Evolutionary conservation across 2,797 vertebrate species (phyloP).

Genomic region (Periophthalmus magnuspinnatus): DNA sequence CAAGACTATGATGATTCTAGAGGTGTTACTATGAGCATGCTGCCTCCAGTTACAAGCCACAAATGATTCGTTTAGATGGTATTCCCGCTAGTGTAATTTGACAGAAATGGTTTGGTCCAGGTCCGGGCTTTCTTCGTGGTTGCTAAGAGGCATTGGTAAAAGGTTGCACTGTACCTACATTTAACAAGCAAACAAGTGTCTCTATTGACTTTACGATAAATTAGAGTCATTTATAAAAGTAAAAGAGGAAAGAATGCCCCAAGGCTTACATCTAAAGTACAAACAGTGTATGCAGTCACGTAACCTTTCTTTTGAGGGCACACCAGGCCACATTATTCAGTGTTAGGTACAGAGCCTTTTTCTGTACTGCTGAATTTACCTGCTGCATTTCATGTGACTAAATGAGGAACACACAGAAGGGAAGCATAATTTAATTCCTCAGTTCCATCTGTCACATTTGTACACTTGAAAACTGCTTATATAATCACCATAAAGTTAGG

Average conservation of each 20-base stretch:
- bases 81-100: neutral
- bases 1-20: neutral
- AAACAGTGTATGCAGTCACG: neutral
- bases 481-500: neutral
- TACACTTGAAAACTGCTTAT: conserved; percentile 32
- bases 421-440: conserved; percentile 31
- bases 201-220: neutral
- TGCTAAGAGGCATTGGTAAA: neutral
- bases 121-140: neutral
- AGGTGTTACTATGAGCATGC: neutral
- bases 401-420: conserved; percentile 30
- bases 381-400: conserved; percentile 20
- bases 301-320: conserved; percentile 2
- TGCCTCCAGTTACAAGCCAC: neutral
- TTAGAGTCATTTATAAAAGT: neutral
- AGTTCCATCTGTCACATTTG: conserved; percentile 36
- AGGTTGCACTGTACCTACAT: neutral
- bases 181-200: neutral
- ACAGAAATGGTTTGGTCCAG: no score
- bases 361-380: conserved; percentile 18
- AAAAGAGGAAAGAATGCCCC: neutral
- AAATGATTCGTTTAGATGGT: neutral
- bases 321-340: conserved; percentile 4
- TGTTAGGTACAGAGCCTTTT: conserved; percentile 6
- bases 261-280: neutral